A percentile compares a stretch with the other conserved stretches of the same genome.
Conservation (phyloP, 2,888 invertebrate species). For the Sesamia inferens region DNA sequence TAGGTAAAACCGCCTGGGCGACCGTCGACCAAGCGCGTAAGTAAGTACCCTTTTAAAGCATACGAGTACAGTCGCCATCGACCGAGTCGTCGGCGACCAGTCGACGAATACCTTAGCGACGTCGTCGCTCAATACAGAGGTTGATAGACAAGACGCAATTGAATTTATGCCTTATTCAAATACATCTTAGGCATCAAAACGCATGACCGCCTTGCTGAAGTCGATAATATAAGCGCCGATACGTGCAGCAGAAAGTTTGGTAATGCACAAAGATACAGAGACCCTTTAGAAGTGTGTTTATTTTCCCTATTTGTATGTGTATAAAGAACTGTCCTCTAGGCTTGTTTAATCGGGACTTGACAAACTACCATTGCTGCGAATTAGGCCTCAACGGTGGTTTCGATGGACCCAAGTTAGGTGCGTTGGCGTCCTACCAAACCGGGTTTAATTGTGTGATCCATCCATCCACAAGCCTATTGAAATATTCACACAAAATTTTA, state of each 20-base stretch:
- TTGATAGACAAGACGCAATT: background rate
- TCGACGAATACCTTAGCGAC: background rate
- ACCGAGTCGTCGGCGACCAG: too few species aligned
- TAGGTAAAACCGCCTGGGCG: too few species aligned
- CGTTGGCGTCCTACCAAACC: background rate
- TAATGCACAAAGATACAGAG: background rate
- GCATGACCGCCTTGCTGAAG: background rate
- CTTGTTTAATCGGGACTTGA: conserved; percentile 66
- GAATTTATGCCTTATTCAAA: background rate
- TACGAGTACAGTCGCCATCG: too few species aligned
- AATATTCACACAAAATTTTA: too few species aligned
- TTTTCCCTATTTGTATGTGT: conserved; percentile 25
- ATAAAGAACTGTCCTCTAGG: conserved; percentile 61
- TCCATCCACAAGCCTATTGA: too few species aligned
- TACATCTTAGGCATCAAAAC: background rate
- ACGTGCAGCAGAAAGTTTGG: background rate
- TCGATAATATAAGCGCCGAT: background rate
- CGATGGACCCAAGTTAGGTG: conserved; percentile 17
- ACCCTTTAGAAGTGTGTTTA: conserved; percentile 8
- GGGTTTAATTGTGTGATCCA: too few species aligned
- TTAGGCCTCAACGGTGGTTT: conserved; percentile 59
- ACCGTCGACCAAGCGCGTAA: too few species aligned
- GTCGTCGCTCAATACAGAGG: background rate
- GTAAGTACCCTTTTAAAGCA: too few species aligned
- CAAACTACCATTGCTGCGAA: conserved; percentile 67